A percentile compares a stretch with the other conserved stretches of the same genome.
Conservation (phyloP, 2,113 vertebrate species). For the Mesembrinibis cayennensis region DNA sequence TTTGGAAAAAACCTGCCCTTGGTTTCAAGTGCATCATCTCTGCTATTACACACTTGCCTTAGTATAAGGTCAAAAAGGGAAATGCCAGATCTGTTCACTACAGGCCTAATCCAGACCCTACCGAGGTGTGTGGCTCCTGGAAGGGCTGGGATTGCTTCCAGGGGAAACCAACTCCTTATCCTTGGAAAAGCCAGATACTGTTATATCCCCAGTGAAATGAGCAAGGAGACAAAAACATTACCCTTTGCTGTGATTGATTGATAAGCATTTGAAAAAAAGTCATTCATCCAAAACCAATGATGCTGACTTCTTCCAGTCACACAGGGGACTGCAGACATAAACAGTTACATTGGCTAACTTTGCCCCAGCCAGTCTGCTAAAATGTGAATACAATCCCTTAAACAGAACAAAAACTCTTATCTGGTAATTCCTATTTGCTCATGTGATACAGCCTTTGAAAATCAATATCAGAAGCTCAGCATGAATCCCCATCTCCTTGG, state of each 20-base stretch:
- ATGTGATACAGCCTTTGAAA: not conserved
- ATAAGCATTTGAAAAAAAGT: not conserved
- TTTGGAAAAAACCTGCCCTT: slow-evolving; percentile 16
- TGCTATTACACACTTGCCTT: not conserved
- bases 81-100: not conserved
- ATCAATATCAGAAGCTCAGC: not conserved
- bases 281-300: not conserved
- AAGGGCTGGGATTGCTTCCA: not conserved
- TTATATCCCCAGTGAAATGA: not conserved
- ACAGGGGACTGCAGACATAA: not conserved
- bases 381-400: not conserved
- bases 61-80: not conserved
- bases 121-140: fast-evolving
- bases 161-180: not conserved
- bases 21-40: not conserved
- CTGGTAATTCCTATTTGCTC: not conserved
- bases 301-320: not conserved
- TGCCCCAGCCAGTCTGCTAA: not conserved
- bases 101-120: not conserved
- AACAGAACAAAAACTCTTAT: not conserved
- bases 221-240: not conserved
- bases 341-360: not conserved
- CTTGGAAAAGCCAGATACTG: not conserved
- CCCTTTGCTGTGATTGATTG: not conserved
- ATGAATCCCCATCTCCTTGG: not conserved